Percentiles rank a stretch among this genome's conserved stretches.
Evolutionary conservation across 2,888 invertebrate genomes (phyloP).

Genomic region (Disparrhopalites patrizii): DNA sequence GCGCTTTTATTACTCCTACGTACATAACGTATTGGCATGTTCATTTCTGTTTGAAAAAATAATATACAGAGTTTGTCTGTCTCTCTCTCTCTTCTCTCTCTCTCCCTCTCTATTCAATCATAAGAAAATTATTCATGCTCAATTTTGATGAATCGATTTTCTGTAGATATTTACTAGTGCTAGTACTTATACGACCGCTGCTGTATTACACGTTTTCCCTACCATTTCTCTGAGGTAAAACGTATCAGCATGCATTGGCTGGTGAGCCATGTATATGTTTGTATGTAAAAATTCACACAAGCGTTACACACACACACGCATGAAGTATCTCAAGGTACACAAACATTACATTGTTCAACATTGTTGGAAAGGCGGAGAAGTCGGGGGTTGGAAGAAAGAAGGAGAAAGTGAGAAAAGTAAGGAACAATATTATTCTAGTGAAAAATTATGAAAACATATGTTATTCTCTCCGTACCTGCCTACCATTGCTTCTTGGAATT

Average conservation of each 20-base stretch:
- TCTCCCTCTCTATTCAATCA: constrained; percentile 22
- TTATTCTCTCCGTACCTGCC: not conserved
- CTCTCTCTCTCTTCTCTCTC: not conserved
- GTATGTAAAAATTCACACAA: too few relatives aligned
- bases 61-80: too few relatives aligned
- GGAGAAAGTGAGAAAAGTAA: not conserved
- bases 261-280: too few relatives aligned
- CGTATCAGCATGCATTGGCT: too few relatives aligned
- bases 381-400: not conserved
- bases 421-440: not conserved
- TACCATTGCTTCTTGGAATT: constrained; percentile 1
- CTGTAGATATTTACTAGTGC: constrained; percentile 35
- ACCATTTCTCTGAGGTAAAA: too few relatives aligned
- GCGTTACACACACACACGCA: too few relatives aligned
- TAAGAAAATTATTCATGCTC: constrained; percentile 40
- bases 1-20: too few relatives aligned
- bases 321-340: too few relatives aligned
- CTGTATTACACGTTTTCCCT: too few relatives aligned
- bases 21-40: too few relatives aligned
- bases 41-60: too few relatives aligned
- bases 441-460: constrained; percentile 8
- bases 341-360: not conserved
- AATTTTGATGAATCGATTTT: constrained; percentile 40
- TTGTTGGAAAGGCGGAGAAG: constrained; percentile 13
- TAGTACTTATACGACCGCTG: too few relatives aligned